phyloP scores from a whole-genome alignment of 2,888 invertebrate species.

The Polietes domitor region DNA sequence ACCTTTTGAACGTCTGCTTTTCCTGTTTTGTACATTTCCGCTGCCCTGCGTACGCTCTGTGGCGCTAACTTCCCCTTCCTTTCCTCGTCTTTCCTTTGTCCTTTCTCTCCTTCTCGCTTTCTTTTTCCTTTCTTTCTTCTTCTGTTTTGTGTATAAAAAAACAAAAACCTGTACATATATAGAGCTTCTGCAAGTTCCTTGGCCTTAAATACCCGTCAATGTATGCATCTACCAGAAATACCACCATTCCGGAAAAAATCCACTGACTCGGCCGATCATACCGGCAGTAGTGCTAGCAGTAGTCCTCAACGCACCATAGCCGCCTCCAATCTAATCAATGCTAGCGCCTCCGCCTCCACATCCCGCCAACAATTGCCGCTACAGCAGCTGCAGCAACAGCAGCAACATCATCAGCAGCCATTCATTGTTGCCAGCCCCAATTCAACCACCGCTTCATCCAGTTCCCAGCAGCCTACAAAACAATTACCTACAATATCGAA shows the following conservation, averaged over 20 bases:
- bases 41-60: no score
- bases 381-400: slow-evolving; percentile 69
- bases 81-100: slow-evolving; percentile 34
- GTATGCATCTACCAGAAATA: slow-evolving; percentile 81
- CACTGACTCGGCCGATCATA: slow-evolving; percentile 77
- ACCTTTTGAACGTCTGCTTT: not conserved
- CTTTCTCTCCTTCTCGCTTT: slow-evolving; percentile 51
- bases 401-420: not conserved
- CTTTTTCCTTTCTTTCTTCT: slow-evolving; percentile 57
- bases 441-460: slow-evolving; percentile 16
- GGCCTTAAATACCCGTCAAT: slow-evolving; percentile 76
- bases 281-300: slow-evolving; percentile 77
- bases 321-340: slow-evolving; percentile 51
- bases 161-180: slow-evolving; percentile 47
- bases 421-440: slow-evolving; percentile 25
- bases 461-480: slow-evolving; percentile 57
- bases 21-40: slow-evolving; percentile 17
- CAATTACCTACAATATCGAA: slow-evolving; percentile 69
- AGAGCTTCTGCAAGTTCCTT: slow-evolving; percentile 78
- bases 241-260: slow-evolving; percentile 81
- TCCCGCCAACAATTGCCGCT: slow-evolving; percentile 70
- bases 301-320: slow-evolving; percentile 75
- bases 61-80: not conserved
- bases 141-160: slow-evolving; percentile 40
- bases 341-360: slow-evolving; percentile 41